These are phyloP conservation scores for Siniperca undulata DNA, from an alignment of 2,797 vertebrate species.

Conservation along the genomic window DNA sequence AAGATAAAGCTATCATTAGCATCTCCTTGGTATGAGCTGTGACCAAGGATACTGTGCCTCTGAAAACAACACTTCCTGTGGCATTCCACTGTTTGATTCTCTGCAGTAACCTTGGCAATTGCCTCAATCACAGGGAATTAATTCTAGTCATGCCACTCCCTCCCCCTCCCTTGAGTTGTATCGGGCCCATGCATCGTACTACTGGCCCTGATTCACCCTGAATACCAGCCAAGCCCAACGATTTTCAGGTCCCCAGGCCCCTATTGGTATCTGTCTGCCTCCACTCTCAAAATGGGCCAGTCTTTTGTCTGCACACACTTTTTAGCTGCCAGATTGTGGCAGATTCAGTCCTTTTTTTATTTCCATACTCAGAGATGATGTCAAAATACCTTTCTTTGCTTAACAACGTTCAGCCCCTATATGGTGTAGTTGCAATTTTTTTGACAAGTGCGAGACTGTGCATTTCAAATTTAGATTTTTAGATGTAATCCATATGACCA, in stretches of 20 bases:
- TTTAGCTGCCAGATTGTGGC: conserved; percentile 60
- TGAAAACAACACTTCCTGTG: conserved; percentile 81
- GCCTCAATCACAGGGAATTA: conserved; percentile 84
- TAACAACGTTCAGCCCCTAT: conserved; percentile 1
- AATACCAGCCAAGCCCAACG: conserved; percentile 81
- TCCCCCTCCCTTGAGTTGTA: conserved; percentile 68
- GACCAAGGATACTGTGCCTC: conserved; percentile 75
- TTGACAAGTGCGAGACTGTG: not conserved
- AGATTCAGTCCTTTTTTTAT: conserved; percentile 57
- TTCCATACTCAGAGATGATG: conserved; percentile 37
- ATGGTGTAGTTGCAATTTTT: not conserved
- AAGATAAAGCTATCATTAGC: conserved; percentile 74
- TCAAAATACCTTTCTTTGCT: conserved; percentile 46
- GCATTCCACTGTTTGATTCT: conserved; percentile 84
- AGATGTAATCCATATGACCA: not conserved
- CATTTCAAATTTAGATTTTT: not conserved
- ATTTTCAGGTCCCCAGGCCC: conserved; percentile 79
- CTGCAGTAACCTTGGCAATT: conserved; percentile 87
- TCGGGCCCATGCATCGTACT: conserved; percentile 72
- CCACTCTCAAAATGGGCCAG: conserved; percentile 67
- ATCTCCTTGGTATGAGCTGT: conserved; percentile 75
- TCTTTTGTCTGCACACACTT: conserved; percentile 71
- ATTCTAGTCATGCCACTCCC: conserved; percentile 85
- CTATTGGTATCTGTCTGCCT: conserved; percentile 79
- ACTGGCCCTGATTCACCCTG: conserved; percentile 80